phyloP scores from a whole-genome alignment of 2,888 invertebrate genomes.

The Cylindroiulus punctatus region DNA sequence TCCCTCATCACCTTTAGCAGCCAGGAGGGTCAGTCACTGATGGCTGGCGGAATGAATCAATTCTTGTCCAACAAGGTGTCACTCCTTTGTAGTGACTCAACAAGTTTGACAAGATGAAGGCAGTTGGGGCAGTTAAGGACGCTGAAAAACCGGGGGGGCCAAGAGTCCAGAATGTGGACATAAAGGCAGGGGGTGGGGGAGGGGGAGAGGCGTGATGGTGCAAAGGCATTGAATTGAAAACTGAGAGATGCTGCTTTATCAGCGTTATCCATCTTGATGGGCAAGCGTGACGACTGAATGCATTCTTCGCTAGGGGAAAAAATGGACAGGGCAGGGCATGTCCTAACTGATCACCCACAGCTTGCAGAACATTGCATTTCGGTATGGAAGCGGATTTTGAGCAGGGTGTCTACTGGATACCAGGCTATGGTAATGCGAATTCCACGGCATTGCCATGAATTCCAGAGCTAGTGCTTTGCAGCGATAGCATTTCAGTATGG shows the following conservation, averaged over 20 bases:
- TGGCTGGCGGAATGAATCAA: constrained; percentile 40
- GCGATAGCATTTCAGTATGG: too few relatives aligned
- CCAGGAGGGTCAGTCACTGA: constrained; percentile 35
- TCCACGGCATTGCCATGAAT: too few relatives aligned
- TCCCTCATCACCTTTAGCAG: constrained; percentile 45
- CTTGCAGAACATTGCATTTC: neutral
- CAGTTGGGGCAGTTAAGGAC: constrained; percentile 39
- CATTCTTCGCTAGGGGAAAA: constrained; percentile 15
- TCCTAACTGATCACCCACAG: neutral
- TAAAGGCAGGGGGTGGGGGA: neutral
- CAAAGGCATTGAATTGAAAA: constrained; percentile 49
- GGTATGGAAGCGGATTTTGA: too few relatives aligned
- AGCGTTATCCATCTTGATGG: constrained; percentile 51
- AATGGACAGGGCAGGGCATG: neutral
- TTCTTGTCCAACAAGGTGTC: constrained; percentile 49
- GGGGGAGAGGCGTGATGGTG: constrained; percentile 43
- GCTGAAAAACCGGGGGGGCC: neutral
- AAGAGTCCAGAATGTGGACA: constrained; percentile 7
- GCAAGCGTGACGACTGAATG: constrained; percentile 50
- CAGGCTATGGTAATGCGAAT: too few relatives aligned
- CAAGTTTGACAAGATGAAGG: constrained; percentile 49
- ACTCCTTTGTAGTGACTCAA: constrained; percentile 51
- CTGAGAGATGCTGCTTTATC: constrained; percentile 34
- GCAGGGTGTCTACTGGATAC: too few relatives aligned
- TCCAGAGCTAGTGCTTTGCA: too few relatives aligned